These are phyloP conservation scores for Cossypha heuglini DNA, from an alignment of 2,797 vertebrate genomes.

Conservation along the genomic window DNA sequence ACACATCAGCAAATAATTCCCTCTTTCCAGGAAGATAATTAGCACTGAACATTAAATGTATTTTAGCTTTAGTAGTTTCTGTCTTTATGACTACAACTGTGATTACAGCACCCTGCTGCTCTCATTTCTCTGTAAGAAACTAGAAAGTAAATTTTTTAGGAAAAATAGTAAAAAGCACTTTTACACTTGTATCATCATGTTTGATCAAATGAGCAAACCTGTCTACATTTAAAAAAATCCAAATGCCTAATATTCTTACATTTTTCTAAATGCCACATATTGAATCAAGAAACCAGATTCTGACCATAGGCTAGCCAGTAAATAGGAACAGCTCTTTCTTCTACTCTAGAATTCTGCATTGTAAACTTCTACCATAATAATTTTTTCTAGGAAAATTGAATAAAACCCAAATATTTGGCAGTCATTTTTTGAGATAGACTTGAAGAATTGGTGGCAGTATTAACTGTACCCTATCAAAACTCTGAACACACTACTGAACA, in stretches of 20 bases:
- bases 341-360: neutral
- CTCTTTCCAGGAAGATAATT: conserved; percentile 21
- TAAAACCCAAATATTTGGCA: neutral
- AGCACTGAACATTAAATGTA: conserved; percentile 15
- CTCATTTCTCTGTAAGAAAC: neutral
- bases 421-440: neutral
- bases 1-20: neutral
- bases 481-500: neutral
- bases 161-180: neutral
- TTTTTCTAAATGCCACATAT: neutral
- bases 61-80: neutral
- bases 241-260: neutral
- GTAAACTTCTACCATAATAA: neutral
- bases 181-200: neutral
- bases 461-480: neutral
- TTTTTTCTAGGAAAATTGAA: neutral
- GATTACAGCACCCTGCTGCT: neutral
- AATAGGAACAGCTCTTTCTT: neutral
- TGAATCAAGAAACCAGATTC: neutral
- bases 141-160: neutral
- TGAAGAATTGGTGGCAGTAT: neutral
- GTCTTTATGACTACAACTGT: neutral
- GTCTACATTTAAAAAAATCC: neutral
- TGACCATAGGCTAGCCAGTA: neutral
- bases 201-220: neutral